These are phyloP conservation scores for Podargus strigoides DNA, from an alignment of 2,797 vertebrate species.

Conservation along the genomic window DNA sequence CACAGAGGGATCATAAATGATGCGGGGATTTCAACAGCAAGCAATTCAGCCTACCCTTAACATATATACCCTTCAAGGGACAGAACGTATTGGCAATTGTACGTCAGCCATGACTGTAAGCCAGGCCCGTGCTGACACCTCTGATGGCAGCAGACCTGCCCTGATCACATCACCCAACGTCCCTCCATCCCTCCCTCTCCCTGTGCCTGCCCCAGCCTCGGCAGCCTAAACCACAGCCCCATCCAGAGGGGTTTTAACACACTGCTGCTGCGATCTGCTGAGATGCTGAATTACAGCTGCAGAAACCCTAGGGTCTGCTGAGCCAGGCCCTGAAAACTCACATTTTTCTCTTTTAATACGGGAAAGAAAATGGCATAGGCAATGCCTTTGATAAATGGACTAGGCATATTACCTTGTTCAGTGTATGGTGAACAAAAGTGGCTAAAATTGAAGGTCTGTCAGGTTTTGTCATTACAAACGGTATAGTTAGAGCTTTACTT, in stretches of 20 bases:
- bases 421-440: neutral
- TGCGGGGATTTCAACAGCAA: neutral
- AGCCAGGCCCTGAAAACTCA: neutral
- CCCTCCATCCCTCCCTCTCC: neutral
- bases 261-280: neutral
- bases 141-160: neutral
- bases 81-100: rapidly evolving
- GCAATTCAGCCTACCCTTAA: neutral
- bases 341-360: rapidly evolving
- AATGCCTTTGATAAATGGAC: neutral
- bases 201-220: rapidly evolving
- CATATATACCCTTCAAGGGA: neutral
- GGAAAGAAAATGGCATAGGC: neutral
- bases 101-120: neutral
- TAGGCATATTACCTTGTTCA: neutral
- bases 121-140: rapidly evolving
- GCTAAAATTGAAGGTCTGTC: conserved; percentile 4
- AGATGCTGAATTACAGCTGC: neutral
- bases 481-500: neutral
- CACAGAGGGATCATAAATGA: neutral
- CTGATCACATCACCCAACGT: neutral
- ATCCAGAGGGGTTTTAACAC: rapidly evolving
- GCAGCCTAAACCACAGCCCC: neutral
- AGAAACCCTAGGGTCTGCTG: neutral
- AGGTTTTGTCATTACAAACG: neutral